Evolutionary conservation across 2,888 invertebrate genomes (phyloP).

Genomic region (Thecocarcelia acutangulata): DNA sequence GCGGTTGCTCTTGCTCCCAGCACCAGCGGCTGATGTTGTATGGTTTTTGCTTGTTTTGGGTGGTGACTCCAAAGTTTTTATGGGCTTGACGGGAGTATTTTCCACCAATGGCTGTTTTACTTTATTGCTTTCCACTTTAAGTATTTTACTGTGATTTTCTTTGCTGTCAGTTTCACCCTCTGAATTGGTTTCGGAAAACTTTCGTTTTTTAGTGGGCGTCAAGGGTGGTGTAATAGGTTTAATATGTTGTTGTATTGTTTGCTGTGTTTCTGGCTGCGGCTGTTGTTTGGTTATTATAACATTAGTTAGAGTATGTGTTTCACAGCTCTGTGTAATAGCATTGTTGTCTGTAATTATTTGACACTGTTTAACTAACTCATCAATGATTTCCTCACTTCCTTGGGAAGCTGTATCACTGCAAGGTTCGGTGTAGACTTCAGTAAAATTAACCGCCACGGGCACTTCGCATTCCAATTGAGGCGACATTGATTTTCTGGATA

Average conservation of each 20-base stretch:
- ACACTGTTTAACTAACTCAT: conserved; percentile 50
- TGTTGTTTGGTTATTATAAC: neutral
- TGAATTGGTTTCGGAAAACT: conserved; percentile 53
- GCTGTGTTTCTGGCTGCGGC: conserved; percentile 1
- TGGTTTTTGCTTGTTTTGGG: conserved; percentile 77
- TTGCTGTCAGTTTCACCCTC: conserved; percentile 71
- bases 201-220: conserved; percentile 85
- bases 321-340: neutral
- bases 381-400: conserved; percentile 61
- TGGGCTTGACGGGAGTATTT: conserved; percentile 71
- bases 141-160: conserved; percentile 58
- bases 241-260: conserved; percentile 35
- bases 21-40: conserved; percentile 68
- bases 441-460: conserved; percentile 75
- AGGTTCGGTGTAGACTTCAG: conserved; percentile 76
- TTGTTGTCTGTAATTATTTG: conserved; percentile 33
- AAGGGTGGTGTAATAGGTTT: conserved; percentile 90
- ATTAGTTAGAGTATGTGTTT: neutral
- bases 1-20: conserved; percentile 77
- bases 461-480: conserved; percentile 73
- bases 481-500: conserved; percentile 85
- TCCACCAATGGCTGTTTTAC: conserved; percentile 45
- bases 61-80: conserved; percentile 76
- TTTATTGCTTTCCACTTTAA: conserved; percentile 23
- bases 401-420: conserved; percentile 61